Percentiles rank a stretch among this genome's conserved stretches.
Conservation (phyloP, 2,888 invertebrate genomes). For the Podabrus alpinus region DNA sequence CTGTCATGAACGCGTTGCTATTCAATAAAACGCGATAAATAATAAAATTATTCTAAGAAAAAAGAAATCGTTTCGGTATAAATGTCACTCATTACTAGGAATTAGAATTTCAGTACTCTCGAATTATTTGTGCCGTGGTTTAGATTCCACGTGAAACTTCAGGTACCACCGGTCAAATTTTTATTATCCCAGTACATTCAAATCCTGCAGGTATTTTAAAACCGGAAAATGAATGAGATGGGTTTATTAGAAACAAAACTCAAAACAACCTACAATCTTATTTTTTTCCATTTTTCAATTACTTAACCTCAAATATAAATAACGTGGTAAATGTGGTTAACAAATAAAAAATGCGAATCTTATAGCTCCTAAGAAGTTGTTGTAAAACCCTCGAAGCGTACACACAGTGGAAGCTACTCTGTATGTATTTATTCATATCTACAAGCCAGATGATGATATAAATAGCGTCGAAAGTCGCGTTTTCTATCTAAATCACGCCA, state of each 20-base stretch:
- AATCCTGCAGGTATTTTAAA: not conserved
- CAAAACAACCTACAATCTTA: not conserved
- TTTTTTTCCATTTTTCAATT: not conserved
- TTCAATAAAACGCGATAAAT: too few species aligned
- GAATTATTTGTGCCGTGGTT: too few species aligned
- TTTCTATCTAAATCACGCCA: constrained; percentile 54
- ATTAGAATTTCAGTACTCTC: too few species aligned
- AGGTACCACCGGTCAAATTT: too few species aligned
- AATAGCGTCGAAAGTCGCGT: constrained; percentile 53
- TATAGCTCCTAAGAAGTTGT: constrained; percentile 1
- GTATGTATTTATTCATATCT: constrained; percentile 53
- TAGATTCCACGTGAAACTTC: too few species aligned
- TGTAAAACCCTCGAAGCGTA: constrained; percentile 12
- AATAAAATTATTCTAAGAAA: too few species aligned
- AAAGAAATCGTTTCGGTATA: too few species aligned
- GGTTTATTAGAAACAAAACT: not conserved
- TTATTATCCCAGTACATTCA: too few species aligned
- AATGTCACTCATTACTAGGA: too few species aligned
- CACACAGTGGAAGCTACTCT: constrained; percentile 29
- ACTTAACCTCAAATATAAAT: not conserved
- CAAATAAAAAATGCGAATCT: not conserved
- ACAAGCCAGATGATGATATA: constrained; percentile 54
- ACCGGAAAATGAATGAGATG: not conserved
- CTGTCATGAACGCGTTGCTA: too few species aligned
- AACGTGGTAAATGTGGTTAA: not conserved